Evolutionary conservation across 2,797 vertebrate genomes (phyloP).

Genomic region (Pogoniulus pusillus): DNA sequence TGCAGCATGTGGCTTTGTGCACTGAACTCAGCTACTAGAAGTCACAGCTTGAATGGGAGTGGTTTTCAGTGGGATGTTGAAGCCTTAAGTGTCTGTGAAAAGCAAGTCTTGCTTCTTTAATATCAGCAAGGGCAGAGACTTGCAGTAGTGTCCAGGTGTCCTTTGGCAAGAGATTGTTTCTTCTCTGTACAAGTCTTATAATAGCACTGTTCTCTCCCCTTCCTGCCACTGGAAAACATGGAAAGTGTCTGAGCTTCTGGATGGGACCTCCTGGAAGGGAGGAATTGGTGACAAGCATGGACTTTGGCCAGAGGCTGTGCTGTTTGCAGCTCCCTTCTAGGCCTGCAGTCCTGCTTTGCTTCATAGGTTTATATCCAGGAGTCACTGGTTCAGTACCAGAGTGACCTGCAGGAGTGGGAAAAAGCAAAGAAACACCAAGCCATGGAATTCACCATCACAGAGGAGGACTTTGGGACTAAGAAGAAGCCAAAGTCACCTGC

Average conservation of each 20-base stretch:
- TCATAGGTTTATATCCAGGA: conserved; percentile 79
- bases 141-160: neutral
- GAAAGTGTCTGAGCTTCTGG: neutral
- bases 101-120: neutral
- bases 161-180: neutral
- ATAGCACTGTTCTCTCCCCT: neutral
- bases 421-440: conserved; percentile 75
- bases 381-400: conserved; percentile 73
- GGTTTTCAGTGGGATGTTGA: neutral
- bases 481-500: neutral
- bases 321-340: neutral
- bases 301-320: neutral
- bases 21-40: neutral
- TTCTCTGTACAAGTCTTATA: neutral
- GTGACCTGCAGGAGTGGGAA: conserved; percentile 79
- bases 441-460: conserved; percentile 87
- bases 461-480: conserved; percentile 62
- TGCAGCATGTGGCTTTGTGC: neutral
- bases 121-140: neutral
- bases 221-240: neutral
- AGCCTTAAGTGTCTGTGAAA: neutral
- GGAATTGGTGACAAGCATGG: neutral
- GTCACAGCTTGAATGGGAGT: neutral
- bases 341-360: neutral
- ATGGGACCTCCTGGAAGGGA: neutral